Evolutionary conservation across 2,888 invertebrate genomes (phyloP), one percentile per base, ranked within the genome.

Genomic region (Agrotis exclamationis): DNA sequence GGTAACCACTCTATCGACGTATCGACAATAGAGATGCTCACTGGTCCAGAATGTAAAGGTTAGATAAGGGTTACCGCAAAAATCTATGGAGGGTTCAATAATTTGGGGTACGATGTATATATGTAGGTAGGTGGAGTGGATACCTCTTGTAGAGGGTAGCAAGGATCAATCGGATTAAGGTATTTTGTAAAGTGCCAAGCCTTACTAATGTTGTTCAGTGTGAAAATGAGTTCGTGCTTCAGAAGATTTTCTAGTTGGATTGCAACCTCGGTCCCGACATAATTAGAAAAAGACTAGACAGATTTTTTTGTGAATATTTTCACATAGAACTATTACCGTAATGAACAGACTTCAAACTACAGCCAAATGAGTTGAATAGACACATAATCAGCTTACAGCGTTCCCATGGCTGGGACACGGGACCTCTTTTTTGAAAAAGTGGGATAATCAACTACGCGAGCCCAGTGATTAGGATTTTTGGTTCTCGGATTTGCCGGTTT

Each of bases 51-150:
- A 79, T 59, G 67, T 65, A 58, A 58, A 63, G 62, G 71, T 66
- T 51, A 67, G 53, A 51, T 54, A 44, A 75, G 80, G 80, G 78
- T 71, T 20, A n/a, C 60, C 80, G 63, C 63, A 80, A 80, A 79
- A 80, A 72, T 68, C 50, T 22, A 54, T 66, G 20, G 56, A 80
- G 11, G 76, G 76, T 65, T 67, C 72, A 76, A 78, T 76, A 68
- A 63, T 58, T 66, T 74, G 33, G 45, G 66, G 45, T 50, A 39
- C 39, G 47, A 39, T 67, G 18, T 67, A 28, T 47, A 73, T 20
- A 13, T 39, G 39, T 57, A 22, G 39, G 39, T 58, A 44, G 24
- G 13, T 57, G 5, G 50, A 51, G 44, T 58, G 18, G 47, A 44
- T 62, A 44, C 16, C 50, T 74, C 22, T 6, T 18, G 51, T 44